phyloP scores from a whole-genome alignment of 1,140 invertebrate species.

The Aphaenogaster rudis region DNA sequence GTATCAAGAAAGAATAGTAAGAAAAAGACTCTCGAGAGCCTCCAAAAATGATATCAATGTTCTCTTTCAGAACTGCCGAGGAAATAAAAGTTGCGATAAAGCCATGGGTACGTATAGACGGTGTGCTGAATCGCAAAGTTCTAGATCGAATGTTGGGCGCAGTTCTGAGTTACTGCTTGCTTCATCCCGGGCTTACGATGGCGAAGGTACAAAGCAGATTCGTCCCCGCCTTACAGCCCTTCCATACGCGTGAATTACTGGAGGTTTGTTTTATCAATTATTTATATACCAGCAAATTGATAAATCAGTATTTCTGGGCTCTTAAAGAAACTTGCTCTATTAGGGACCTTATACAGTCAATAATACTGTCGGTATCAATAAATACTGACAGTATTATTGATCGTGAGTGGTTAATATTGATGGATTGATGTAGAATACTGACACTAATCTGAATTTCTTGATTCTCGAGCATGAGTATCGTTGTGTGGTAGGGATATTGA shows the following conservation, averaged over 20 bases:
- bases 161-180: constrained; percentile 89
- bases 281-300: constrained; percentile 10
- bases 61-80: constrained; percentile 81
- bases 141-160: constrained; percentile 91
- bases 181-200: constrained; percentile 88
- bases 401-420: too few relatives aligned
- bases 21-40: constrained; percentile 5
- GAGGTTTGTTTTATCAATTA: constrained; percentile 81
- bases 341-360: too few relatives aligned
- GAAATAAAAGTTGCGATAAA: constrained; percentile 86
- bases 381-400: too few relatives aligned
- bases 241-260: constrained; percentile 86
- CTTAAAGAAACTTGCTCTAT: background rate
- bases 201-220: constrained; percentile 88
- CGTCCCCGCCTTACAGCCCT: constrained; percentile 86
- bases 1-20: constrained; percentile 36
- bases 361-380: too few relatives aligned
- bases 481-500: too few relatives aligned
- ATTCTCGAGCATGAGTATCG: too few relatives aligned
- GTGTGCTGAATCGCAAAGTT: constrained; percentile 90
- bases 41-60: background rate
- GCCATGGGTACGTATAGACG: constrained; percentile 93
- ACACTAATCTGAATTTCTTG: too few relatives aligned
- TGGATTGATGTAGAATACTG: too few relatives aligned
- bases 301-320: background rate